phyloP scores from a whole-genome alignment of 2,797 vertebrate genomes.

The Amphiprion clarkii region DNA sequence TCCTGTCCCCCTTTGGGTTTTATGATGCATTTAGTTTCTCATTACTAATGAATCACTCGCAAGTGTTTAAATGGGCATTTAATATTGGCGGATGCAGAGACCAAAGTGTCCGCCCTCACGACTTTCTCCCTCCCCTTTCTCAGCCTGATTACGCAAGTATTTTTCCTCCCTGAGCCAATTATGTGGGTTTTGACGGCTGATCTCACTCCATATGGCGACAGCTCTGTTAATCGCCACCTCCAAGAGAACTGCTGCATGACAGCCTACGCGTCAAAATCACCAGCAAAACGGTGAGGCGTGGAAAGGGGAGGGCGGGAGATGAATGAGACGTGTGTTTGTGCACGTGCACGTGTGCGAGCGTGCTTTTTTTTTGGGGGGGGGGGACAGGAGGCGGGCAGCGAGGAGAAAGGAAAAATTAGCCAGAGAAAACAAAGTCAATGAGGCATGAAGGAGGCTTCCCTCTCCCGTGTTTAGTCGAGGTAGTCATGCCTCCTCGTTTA shows the following conservation, averaged over 20 bases:
- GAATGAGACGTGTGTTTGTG: constrained; percentile 25
- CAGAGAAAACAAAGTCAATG: constrained; percentile 87
- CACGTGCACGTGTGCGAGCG: neutral
- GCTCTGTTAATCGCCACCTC: constrained; percentile 78
- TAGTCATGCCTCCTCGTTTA: constrained; percentile 54
- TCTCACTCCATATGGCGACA: constrained; percentile 78
- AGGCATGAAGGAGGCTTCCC: constrained; percentile 84
- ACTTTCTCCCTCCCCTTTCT: constrained; percentile 25
- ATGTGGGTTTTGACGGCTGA: constrained; percentile 72
- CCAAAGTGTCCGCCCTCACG: constrained; percentile 52
- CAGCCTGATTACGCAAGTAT: constrained; percentile 52
- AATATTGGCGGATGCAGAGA: constrained; percentile 53
- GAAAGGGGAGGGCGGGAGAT: constrained; percentile 43
- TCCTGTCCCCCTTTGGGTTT: constrained; percentile 51
- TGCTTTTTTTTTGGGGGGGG: neutral
- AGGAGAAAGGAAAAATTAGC: constrained; percentile 83
- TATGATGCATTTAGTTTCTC: constrained; percentile 59
- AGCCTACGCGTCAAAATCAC: constrained; percentile 75
- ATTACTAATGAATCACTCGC: constrained; percentile 69
- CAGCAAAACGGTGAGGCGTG: constrained; percentile 67
- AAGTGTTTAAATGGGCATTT: constrained; percentile 66
- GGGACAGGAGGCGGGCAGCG: constrained; percentile 46
- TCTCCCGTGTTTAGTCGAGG: constrained; percentile 65
- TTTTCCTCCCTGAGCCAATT: constrained; percentile 70
- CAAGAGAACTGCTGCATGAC: constrained; percentile 74